Evolutionary conservation across 2,888 invertebrate species (phyloP), one percentile per base, ranked within the genome.

Genomic region (Xestoiulus laeticollis): DNA sequence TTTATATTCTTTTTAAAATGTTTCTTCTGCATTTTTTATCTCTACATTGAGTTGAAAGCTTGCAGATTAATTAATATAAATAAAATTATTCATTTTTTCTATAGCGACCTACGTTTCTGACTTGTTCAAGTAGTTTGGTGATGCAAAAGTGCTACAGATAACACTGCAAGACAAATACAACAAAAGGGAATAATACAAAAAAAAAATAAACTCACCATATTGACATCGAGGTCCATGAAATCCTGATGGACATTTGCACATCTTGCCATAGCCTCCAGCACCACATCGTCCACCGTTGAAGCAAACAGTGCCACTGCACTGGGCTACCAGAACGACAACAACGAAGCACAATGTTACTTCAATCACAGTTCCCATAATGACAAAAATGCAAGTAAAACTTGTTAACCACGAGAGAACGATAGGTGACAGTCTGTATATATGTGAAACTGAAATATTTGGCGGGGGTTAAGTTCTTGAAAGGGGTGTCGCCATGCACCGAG

Each of bases 211-310:
- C 91, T 90, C 90, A 93, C 93, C 93, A 89, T 92, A 92, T 90
- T 93, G 93, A 89, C 93, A 93, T 26, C 92, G 90, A 14, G 91
- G 90, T n/a, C 93, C 93, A 87, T 92, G 92, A 90, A 92, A 93
- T 6, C 93, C 93, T 0, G 89, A 87, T 1, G 91, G 90, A 89
- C 93, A 93, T 16, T 90, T 90, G 90, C 93, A 93, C 83, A 92
- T 89, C 87, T 91, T 91, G n/a, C 91, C 91, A 86, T 91, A 90
- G 4, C 90, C 90, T 33, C 89, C 89, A 68, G 68, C 68, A 19
- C 89, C 89, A 90, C 93, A 93, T 10, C 91, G 91, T 30, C 93
- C 93, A 12, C 93, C 93, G 90, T 93, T 93, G 89, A 92, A 91
- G 89, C 93, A 93, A 59, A 91, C 89, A n/a, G 91, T 92, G 44